A percentile compares a stretch with the other conserved stretches of the same genome.
These are phyloP conservation scores for Ophioninae sp. DNA, from an alignment of 2,888 invertebrate species.

Conservation along the genomic window DNA sequence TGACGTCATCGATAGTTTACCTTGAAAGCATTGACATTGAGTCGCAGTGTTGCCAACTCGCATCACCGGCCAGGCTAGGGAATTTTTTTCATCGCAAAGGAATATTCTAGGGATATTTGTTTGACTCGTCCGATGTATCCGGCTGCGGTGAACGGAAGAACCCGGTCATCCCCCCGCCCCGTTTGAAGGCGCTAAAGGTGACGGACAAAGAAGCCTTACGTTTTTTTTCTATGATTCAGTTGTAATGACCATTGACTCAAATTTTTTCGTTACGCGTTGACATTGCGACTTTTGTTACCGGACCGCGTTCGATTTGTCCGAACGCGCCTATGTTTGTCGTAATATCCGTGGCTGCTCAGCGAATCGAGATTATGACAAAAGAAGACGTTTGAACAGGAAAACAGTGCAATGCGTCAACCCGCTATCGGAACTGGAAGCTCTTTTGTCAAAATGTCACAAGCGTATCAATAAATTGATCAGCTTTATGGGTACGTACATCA, in stretches of 20 bases:
- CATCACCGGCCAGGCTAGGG: constrained; percentile 33
- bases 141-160: background rate
- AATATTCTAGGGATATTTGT: background rate
- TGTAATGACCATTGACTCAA: too few species aligned
- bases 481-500: constrained; percentile 63
- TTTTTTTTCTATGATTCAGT: too few species aligned
- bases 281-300: background rate
- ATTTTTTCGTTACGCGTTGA: background rate
- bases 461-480: constrained; percentile 68
- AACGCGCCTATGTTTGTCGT: background rate
- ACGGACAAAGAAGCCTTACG: too few species aligned
- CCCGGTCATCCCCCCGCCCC: too few species aligned
- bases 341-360: background rate
- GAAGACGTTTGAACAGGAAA: constrained; percentile 22
- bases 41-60: constrained; percentile 72
- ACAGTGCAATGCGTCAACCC: background rate
- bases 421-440: constrained; percentile 16
- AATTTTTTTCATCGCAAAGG: background rate
- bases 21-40: constrained; percentile 81
- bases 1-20: constrained; percentile 81
- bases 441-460: constrained; percentile 63
- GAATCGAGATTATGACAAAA: background rate
- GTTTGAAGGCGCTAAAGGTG: too few species aligned
- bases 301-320: background rate
- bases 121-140: background rate